Conservation (phyloP, 2,113 vertebrate genomes). For the Bagarius yarrelli region DNA sequence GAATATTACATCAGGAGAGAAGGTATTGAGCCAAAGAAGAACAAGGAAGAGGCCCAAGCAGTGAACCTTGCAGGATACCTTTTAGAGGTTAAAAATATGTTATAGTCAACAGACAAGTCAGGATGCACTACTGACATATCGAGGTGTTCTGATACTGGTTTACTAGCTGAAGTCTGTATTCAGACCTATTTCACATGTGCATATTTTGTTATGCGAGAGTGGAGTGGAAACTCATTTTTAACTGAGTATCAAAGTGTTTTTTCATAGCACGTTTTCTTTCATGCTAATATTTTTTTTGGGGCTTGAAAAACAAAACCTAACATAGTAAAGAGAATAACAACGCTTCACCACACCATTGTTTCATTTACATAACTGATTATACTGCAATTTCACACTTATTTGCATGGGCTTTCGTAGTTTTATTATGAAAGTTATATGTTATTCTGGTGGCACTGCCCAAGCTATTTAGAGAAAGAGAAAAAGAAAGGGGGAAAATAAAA, state of each 20-base stretch:
- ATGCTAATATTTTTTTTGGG: constrained; percentile 35
- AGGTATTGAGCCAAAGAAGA: background rate
- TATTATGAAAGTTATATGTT: constrained; percentile 66
- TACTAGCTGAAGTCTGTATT: constrained; percentile 16
- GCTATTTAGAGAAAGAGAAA: constrained; percentile 44
- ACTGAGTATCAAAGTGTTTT: constrained; percentile 46
- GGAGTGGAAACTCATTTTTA: constrained; percentile 42
- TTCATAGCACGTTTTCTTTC: constrained; percentile 20
- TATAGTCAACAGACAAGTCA: background rate
- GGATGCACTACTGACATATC: too few relatives aligned
- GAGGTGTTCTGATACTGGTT: too few relatives aligned
- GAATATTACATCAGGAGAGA: background rate
- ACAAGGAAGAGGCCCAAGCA: background rate
- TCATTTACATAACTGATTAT: constrained; percentile 70
- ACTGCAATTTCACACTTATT: constrained; percentile 67
- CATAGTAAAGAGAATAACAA: constrained; percentile 57
- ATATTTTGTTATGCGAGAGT: constrained; percentile 31
- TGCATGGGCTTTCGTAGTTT: constrained; percentile 58
- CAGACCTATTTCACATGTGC: constrained; percentile 22
- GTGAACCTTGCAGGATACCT: background rate
- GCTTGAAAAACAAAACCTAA: constrained; percentile 34
- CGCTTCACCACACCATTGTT: constrained; percentile 47
- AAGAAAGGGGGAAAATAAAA: constrained; percentile 23
- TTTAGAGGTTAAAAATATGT: background rate
- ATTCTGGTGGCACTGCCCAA: constrained; percentile 57